Base-by-base conservation (phyloP, 2,888 invertebrate species). In the Tribolium freemani region DNA sequence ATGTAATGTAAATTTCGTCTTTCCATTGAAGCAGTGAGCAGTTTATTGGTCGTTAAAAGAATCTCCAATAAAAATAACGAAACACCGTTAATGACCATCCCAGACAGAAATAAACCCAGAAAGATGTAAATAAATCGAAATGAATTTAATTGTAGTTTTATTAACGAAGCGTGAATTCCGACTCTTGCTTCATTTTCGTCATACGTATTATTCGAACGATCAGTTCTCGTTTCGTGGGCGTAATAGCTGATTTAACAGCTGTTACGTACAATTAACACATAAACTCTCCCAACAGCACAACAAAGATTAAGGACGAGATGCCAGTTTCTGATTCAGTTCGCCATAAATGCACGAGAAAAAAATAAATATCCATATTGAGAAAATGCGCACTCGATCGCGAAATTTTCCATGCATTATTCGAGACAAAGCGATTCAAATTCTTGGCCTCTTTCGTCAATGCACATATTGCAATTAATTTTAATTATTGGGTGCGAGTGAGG, bases 391-490 rank as follows among this genome's bases (percentile, higher is more conserved):
- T 20, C 50, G 16, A 50, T 38, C 26, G 54, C 54, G 9, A 54
- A 54, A 54, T 30, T 54, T 26, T 54, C 21, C 54, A 21, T 10
- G 6, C 48, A 48, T 45, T 13, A n/a, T n/a, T 2, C 21, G 3
- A 21, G 26, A 30, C 30, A 26, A 54, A 51, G 21, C 16, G 2
- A 20, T 13, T 4, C 13, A 48, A 48, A 11, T 48, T 11, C 48
- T 48, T 48, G 48, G 38, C 38, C 38, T 38, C 8, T 38, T 38
- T 38, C 31, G 31, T 38, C 31, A 38, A 50, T 50, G 50, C 10
- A 53, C 9, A 26, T 30, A 58, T 44, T 45, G 44, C 58, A 58
- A 58, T 58, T 58, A 58, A 46, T 58, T 45, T 54, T 54, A 54
- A 54, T 54, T 54, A 54, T 54, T 54, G 26, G 30, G 20, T 11